Evolutionary conservation across 2,797 vertebrate species (phyloP).

Genomic region (Xenentodon cancila): DNA sequence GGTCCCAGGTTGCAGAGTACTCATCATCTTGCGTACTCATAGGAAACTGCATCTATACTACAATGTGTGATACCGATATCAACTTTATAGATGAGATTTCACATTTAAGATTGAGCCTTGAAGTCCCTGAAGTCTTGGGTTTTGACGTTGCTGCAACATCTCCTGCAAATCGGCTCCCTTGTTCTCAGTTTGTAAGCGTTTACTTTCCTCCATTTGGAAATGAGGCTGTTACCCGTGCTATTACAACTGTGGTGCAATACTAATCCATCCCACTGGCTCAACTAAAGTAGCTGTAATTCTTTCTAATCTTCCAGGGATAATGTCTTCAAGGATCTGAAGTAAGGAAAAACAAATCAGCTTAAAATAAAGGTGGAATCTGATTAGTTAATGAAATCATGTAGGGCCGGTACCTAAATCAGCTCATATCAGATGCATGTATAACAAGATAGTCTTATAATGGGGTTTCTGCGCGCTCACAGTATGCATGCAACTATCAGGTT

Average conservation of each 20-base stretch:
- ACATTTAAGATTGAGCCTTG: conserved; percentile 47
- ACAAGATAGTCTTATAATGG: conserved; percentile 51
- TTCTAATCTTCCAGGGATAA: conserved; percentile 77
- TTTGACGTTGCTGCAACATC: conserved; percentile 66
- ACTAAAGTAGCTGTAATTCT: conserved; percentile 77
- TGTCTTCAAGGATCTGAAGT: conserved; percentile 72
- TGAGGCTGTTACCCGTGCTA: conserved; percentile 59
- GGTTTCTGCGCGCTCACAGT: conserved; percentile 54
- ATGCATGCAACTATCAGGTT: conserved; percentile 45
- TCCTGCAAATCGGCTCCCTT: conserved; percentile 57
- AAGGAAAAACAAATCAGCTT: conserved; percentile 73
- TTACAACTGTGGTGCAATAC: conserved; percentile 65
- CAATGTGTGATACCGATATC: conserved; percentile 48
- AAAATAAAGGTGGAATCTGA: conserved; percentile 69
- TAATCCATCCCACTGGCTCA: conserved; percentile 77
- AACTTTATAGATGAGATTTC: conserved; percentile 54
- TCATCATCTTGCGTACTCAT: conserved; percentile 54
- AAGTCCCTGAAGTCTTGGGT: conserved; percentile 51
- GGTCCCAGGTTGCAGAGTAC: conserved; percentile 52
- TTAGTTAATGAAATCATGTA: conserved; percentile 73
- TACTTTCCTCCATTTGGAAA: conserved; percentile 54
- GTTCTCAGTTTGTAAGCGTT: conserved; percentile 64
- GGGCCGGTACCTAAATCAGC: conserved; percentile 48
- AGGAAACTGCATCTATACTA: conserved; percentile 53
- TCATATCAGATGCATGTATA: conserved; percentile 45